phyloP scores from a whole-genome alignment of 2,888 invertebrate species.

The Malthinus flaveolus region DNA sequence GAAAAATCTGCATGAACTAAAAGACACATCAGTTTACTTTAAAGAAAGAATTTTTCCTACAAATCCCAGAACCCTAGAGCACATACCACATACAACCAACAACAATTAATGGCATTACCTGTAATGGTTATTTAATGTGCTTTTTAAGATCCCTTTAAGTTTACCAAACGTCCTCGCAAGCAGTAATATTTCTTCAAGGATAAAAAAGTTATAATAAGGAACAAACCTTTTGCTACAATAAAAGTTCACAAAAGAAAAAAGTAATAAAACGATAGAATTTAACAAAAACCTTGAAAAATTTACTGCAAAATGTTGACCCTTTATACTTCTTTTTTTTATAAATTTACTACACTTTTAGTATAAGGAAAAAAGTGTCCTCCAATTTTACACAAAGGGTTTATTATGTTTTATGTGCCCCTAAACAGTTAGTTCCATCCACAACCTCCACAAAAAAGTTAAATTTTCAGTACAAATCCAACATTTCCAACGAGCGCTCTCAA shows the following conservation, averaged over 20 bases:
- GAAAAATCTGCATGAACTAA: too few species aligned
- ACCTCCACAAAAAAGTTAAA: not conserved
- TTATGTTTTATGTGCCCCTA: conserved; percentile 12
- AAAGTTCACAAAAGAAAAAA: conserved; percentile 13
- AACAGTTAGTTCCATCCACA: not conserved
- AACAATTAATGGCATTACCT: too few species aligned
- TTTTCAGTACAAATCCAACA: not conserved
- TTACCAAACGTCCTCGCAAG: not conserved
- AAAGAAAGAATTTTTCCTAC: too few species aligned
- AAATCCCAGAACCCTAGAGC: too few species aligned
- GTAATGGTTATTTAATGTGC: too few species aligned
- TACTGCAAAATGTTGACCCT: conserved; percentile 32
- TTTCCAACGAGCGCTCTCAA: not conserved
- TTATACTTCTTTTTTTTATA: conserved; percentile 37
- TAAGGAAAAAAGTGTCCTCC: conserved; percentile 32
- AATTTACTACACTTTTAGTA: conserved; percentile 31
- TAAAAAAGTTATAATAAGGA: conserved; percentile 9
- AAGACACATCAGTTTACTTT: too few species aligned
- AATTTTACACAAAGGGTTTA: conserved; percentile 41
- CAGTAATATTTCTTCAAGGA: conserved; percentile 3
- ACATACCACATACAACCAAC: too few species aligned
- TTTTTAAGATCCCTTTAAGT: too few species aligned
- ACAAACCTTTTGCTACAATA: conserved; percentile 15
- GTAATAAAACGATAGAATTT: conserved; percentile 26
- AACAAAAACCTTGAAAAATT: conserved; percentile 12